Percentiles rank a stretch among this genome's conserved stretches.
phyloP scores from a whole-genome alignment of 2,113 vertebrate species.

The Sphaerodactylus townsendi region DNA sequence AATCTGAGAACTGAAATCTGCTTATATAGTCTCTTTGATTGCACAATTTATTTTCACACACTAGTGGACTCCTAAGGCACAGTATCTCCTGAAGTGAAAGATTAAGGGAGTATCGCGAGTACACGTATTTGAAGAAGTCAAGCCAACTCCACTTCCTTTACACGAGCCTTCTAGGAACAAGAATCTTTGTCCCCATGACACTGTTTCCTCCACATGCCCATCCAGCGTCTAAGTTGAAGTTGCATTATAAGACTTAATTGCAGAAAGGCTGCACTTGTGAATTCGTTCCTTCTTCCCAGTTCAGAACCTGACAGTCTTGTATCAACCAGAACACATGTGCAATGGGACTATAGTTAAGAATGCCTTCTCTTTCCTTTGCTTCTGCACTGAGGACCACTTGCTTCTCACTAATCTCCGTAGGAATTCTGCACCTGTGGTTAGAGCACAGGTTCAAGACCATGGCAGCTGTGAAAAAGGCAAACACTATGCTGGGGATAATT shows the following conservation, averaged over 20 bases:
- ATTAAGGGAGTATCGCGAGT: background rate
- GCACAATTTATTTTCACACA: background rate
- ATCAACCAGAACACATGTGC: background rate
- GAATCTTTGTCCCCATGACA: constrained; percentile 50
- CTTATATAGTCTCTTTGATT: background rate
- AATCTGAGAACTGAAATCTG: background rate
- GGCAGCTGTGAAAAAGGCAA: too few species aligned
- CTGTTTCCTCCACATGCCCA: constrained; percentile 44
- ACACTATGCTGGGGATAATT: too few species aligned
- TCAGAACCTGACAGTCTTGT: background rate
- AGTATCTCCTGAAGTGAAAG: constrained; percentile 18
- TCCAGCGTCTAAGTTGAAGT: constrained; percentile 1
- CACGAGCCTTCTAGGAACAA: constrained; percentile 2
- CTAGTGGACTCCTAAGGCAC: background rate
- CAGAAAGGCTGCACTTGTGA: background rate
- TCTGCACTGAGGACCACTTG: background rate
- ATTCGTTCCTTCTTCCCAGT: background rate
- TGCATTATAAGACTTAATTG: background rate
- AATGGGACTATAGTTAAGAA: background rate
- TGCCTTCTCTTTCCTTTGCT: background rate
- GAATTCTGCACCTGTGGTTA: too few species aligned
- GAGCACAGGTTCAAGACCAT: too few species aligned
- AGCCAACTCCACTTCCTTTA: constrained; percentile 44
- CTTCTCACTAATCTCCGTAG: background rate
- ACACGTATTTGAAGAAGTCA: constrained; percentile 38